A percentile compares a stretch with the other conserved stretches of the same genome.
These are phyloP conservation scores for Ooceraea biroi DNA, from an alignment of 1,140 invertebrate species.

Conservation along the genomic window DNA sequence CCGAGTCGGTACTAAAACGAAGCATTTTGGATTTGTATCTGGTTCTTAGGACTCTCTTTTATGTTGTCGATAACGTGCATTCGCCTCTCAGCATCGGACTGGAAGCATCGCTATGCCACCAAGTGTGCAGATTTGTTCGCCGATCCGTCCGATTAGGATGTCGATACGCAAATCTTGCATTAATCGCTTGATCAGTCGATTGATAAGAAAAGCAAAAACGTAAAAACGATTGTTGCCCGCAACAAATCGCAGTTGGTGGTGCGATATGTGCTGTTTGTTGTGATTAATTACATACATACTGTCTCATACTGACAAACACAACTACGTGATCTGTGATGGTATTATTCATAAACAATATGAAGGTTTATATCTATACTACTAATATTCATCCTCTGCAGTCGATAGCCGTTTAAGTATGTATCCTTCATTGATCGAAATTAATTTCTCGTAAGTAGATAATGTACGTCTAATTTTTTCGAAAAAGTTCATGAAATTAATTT, in stretches of 20 bases:
- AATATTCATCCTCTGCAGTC: too few species aligned
- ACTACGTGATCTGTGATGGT: too few species aligned
- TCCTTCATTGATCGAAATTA: too few species aligned
- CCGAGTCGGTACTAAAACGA: conserved; percentile 58
- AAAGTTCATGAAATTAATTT: too few species aligned
- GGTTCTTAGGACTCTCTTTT: conserved; percentile 78
- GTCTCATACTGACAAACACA: conserved; percentile 3
- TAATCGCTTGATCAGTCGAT: not conserved
- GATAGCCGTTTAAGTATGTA: too few species aligned
- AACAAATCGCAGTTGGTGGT: conserved; percentile 41
- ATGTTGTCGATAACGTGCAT: conserved; percentile 53
- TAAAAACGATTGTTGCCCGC: not conserved
- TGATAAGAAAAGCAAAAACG: conserved; percentile 16
- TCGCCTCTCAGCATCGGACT: conserved; percentile 68
- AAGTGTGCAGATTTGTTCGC: conserved; percentile 64
- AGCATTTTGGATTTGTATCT: conserved; percentile 61
- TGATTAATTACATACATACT: not conserved
- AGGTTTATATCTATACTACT: too few species aligned
- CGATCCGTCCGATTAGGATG: not conserved
- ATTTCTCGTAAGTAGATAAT: too few species aligned
- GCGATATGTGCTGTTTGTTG: conserved; percentile 39
- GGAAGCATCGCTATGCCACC: conserved; percentile 61
- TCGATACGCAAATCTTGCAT: not conserved
- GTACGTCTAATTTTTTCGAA: too few species aligned
- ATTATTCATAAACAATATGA: too few species aligned